phyloP scores from a whole-genome alignment of 2,113 vertebrate genomes.

The Chamaea fasciata region DNA sequence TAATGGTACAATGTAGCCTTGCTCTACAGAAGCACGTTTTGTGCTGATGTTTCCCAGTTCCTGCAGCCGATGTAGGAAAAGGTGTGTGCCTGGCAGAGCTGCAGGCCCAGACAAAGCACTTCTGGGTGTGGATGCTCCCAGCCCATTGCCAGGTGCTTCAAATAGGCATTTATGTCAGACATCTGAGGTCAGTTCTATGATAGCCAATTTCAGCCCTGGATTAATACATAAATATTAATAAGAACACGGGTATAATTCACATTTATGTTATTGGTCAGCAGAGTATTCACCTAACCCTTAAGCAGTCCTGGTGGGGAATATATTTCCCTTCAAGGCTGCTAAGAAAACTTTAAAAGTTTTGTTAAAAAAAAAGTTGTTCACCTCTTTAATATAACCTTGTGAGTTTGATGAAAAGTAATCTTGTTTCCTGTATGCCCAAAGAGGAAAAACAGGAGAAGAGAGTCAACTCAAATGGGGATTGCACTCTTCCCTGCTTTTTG shows the following conservation, averaged over 20 bases:
- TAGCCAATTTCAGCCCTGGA: neutral
- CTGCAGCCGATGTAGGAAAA: neutral
- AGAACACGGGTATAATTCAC: neutral
- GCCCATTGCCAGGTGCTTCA: slow-evolving; percentile 46
- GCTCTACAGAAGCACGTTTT: slow-evolving; percentile 40
- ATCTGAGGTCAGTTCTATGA: slow-evolving; percentile 42
- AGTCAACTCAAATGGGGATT: neutral
- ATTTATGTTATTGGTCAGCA: neutral
- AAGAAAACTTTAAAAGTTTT: neutral
- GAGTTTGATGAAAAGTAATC: neutral
- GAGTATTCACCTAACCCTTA: neutral
- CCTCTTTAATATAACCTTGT: neutral
- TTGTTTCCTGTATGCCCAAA: neutral
- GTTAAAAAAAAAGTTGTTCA: neutral
- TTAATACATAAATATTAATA: slow-evolving; percentile 19
- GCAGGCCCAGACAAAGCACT: slow-evolving; percentile 33
- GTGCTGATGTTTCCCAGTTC: slow-evolving; percentile 41
- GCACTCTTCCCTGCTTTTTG: neutral
- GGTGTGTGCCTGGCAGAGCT: slow-evolving; percentile 27
- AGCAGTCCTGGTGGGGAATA: neutral
- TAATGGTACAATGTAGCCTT: neutral
- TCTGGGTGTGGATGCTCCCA: slow-evolving; percentile 38
- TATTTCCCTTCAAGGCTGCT: neutral
- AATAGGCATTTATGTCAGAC: slow-evolving; percentile 63
- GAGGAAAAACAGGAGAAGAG: neutral